A percentile compares a stretch with the other conserved stretches of the same genome.
Evolutionary conservation across 2,113 vertebrate species (phyloP).

Genomic region (Sander vitreus): DNA sequence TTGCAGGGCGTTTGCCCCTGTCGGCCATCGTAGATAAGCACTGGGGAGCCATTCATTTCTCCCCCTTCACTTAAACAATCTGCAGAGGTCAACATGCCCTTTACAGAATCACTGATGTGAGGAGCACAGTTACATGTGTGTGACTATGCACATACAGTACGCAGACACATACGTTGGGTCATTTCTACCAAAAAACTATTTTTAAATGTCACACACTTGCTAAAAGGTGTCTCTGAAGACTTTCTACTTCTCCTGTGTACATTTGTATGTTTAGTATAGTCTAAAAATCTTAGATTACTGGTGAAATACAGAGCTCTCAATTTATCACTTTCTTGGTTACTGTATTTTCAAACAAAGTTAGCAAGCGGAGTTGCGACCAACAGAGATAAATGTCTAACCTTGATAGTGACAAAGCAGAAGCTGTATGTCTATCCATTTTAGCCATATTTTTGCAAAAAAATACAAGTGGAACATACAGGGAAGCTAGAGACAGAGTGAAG

Average conservation of each 20-base stretch:
- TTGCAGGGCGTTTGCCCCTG: no score
- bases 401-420: background rate
- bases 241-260: background rate
- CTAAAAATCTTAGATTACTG: no score
- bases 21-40: no score
- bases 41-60: slow-evolving; percentile 49
- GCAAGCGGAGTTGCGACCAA: background rate
- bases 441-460: background rate
- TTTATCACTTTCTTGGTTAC: background rate
- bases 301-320: background rate
- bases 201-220: background rate
- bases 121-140: slow-evolving; percentile 4
- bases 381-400: background rate
- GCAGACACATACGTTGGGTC: background rate
- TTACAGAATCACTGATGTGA: slow-evolving; percentile 46
- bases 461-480: background rate
- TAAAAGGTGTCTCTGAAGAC: background rate
- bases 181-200: no score
- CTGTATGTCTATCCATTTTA: background rate
- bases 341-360: background rate
- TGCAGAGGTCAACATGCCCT: slow-evolving; percentile 56
- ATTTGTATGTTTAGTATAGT: no score
- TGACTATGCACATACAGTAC: background rate
- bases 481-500: background rate
- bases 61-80: slow-evolving; percentile 50